Percentiles rank a stretch among this genome's conserved stretches.
Evolutionary conservation across 1,140 invertebrate genomes (phyloP).

Genomic region (Heliothis subflexa): DNA sequence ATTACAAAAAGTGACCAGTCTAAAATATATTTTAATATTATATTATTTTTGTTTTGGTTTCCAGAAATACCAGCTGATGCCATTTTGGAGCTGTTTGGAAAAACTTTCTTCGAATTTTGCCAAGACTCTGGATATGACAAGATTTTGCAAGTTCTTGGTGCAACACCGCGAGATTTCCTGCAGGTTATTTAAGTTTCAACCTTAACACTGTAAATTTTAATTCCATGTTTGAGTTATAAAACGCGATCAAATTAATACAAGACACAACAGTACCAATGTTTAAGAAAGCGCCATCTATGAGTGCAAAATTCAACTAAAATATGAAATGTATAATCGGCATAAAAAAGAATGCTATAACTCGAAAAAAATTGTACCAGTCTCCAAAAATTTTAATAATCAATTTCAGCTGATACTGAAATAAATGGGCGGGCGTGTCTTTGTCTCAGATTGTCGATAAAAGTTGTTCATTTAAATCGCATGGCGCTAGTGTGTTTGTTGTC

Average conservation of each 20-base stretch:
- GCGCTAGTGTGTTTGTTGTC: neutral
- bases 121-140: conserved; percentile 98
- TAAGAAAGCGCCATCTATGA: conserved; percentile 8
- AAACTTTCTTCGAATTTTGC: conserved; percentile 97
- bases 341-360: neutral
- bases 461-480: neutral
- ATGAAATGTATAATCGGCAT: no score
- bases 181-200: conserved; percentile 88
- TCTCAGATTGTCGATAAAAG: neutral
- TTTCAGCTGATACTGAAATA: neutral
- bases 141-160: conserved; percentile 96
- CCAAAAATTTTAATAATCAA: neutral
- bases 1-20: no score
- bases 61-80: conserved; percentile 95
- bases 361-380: neutral
- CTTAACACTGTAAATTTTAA: neutral
- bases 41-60: conserved; percentile 33
- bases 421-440: no score
- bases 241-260: neutral
- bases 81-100: conserved; percentile 97
- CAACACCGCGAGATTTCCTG: conserved; percentile 96
- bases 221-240: no score
- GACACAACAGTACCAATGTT: neutral
- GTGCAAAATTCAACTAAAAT: neutral
- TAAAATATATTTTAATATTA: neutral